Evolutionary conservation across 1,140 invertebrate species (phyloP).

Genomic region (Apis dorsata): DNA sequence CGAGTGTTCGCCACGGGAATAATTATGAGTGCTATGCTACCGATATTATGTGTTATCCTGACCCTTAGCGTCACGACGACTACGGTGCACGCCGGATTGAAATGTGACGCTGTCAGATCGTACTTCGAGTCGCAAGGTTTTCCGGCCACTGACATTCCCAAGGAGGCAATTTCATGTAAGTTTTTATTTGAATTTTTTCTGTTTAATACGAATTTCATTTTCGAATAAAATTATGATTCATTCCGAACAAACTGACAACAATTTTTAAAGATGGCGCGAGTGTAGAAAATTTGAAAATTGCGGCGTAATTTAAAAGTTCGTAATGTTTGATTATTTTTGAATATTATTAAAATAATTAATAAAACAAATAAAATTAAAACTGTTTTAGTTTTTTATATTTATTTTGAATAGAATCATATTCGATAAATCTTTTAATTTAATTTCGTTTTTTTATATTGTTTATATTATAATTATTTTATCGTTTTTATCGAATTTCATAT

Average conservation of each 20-base stretch:
- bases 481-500: background rate
- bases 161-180: constrained; percentile 77
- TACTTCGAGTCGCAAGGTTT: constrained; percentile 76
- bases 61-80: constrained; percentile 66
- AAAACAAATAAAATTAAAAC: background rate
- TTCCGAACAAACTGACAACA: background rate
- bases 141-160: constrained; percentile 76
- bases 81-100: constrained; percentile 65
- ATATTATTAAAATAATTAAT: background rate
- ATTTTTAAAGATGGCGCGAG: background rate
- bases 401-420: background rate
- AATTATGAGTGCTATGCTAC: constrained; percentile 69
- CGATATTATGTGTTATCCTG: constrained; percentile 69
- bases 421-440: no score
- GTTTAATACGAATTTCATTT: background rate
- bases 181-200: constrained; percentile 6
- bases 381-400: background rate
- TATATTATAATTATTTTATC: background rate
- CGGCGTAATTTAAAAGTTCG: background rate
- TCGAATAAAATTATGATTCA: background rate
- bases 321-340: background rate
- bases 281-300: background rate
- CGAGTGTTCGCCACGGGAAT: constrained; percentile 31
- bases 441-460: background rate
- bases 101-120: constrained; percentile 73